Conservation (phyloP, 2,113 vertebrate species). For the Columbina picui region DNA sequence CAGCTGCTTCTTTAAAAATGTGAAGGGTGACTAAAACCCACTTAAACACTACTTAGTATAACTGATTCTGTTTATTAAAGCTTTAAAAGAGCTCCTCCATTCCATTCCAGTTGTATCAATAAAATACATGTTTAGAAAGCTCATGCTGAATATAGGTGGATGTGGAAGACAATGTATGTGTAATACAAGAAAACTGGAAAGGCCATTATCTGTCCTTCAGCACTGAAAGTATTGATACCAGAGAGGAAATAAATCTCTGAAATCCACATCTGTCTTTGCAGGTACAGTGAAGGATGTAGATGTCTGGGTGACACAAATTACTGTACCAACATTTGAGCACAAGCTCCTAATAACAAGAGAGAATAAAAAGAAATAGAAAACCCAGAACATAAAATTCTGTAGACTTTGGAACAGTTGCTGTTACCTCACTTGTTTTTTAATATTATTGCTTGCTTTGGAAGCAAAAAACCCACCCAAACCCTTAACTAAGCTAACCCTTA, state of each 20-base stretch:
- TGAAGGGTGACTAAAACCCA: background rate
- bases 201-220: background rate
- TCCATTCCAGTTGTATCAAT: background rate
- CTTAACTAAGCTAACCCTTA: background rate
- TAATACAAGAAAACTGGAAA: background rate
- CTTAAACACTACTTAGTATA: background rate
- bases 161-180: background rate
- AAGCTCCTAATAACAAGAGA: background rate
- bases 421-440: background rate
- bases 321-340: background rate
- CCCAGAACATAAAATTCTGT: background rate
- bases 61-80: background rate
- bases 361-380: background rate
- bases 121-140: background rate
- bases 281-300: background rate
- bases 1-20: background rate
- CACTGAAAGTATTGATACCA: background rate
- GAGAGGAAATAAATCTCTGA: conserved; percentile 9
- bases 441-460: background rate
- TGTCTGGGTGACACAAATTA: background rate
- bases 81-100: background rate
- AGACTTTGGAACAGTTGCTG: background rate
- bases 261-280: conserved; percentile 24
- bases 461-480: background rate
- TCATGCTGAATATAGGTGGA: background rate